Conservation (phyloP, 2,797 vertebrate species). For the Phaenicophaeus curvirostris region DNA sequence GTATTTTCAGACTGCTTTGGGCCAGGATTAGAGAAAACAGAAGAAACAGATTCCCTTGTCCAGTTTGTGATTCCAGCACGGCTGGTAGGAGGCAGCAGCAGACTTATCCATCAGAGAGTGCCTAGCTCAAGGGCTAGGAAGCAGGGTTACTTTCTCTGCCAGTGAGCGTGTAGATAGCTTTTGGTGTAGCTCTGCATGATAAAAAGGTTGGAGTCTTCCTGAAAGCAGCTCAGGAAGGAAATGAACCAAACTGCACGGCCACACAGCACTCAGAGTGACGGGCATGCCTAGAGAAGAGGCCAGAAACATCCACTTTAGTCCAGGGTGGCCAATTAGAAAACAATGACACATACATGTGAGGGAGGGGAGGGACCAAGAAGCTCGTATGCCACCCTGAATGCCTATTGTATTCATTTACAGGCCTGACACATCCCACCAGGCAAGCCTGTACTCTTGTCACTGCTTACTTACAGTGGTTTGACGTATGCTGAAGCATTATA, state of each 20-base stretch:
- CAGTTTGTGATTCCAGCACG: constrained; percentile 4
- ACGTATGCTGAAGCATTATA: rapidly evolving
- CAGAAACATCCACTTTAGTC: not conserved
- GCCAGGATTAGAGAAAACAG: constrained; percentile 7
- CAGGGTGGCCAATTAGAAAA: not conserved
- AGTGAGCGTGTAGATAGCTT: not conserved
- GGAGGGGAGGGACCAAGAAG: not conserved
- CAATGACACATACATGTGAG: not conserved
- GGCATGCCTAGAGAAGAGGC: not conserved
- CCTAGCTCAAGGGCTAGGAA: not conserved
- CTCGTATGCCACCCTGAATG: not conserved
- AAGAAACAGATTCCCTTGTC: constrained; percentile 3
- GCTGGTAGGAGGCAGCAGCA: not conserved
- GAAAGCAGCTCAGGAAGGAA: not conserved
- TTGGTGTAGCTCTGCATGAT: not conserved
- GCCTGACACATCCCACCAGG: not conserved
- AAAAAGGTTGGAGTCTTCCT: not conserved
- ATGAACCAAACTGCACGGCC: not conserved
- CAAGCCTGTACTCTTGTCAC: not conserved
- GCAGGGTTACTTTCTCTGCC: not conserved
- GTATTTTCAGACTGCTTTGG: constrained; percentile 32
- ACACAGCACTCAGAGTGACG: not conserved
- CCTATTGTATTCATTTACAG: not conserved
- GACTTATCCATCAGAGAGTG: constrained; percentile 9
- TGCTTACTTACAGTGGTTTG: not conserved